These are phyloP conservation scores for Ictalurus punctatus DNA, from an alignment of 2,113 vertebrate genomes.

Conservation along the genomic window DNA sequence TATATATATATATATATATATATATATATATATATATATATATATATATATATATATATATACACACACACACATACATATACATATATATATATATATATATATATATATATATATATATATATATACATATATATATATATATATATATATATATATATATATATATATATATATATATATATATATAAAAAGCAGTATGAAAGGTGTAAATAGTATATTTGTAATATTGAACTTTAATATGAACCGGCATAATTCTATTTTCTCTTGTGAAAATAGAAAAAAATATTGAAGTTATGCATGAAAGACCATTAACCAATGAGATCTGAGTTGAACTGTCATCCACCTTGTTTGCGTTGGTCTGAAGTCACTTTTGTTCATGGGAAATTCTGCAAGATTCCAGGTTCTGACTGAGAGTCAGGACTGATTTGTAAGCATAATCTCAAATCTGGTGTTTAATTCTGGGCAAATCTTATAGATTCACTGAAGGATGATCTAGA, in stretches of 20 bases:
- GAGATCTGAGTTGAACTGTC: background rate
- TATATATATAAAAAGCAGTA: background rate
- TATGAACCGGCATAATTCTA: background rate
- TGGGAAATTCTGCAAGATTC: background rate
- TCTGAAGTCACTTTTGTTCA: background rate
- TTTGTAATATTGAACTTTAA: slow-evolving; percentile 4
- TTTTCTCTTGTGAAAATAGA: background rate
- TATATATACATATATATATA: no score
- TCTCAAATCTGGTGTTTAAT: background rate
- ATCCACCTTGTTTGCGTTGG: background rate
- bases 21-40: no score
- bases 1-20: no score
- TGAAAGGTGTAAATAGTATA: background rate
- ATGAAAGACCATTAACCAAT: background rate
- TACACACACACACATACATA: no score
- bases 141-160: no score
- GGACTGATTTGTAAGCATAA: background rate
- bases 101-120: no score
- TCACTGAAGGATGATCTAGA: background rate
- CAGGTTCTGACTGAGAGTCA: background rate
- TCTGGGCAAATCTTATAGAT: background rate
- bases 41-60: no score
- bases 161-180: no score
- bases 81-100: no score
- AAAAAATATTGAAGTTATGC: background rate